Evolutionary conservation across 2,888 invertebrate genomes (phyloP), one percentile per base, ranked within the genome.

Genomic region (Lobophora halterata): DNA sequence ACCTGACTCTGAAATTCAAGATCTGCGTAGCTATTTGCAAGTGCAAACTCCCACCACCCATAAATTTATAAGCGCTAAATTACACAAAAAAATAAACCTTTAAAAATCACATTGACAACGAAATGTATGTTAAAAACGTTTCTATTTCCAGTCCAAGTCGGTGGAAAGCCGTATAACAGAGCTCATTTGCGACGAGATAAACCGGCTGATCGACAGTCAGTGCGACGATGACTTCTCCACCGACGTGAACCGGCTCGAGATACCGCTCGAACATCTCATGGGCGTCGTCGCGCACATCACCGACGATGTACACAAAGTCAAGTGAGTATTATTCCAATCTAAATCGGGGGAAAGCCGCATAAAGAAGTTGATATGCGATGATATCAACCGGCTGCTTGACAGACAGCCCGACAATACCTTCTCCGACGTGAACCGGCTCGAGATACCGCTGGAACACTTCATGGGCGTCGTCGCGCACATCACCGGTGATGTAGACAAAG

Each of bases 321-420:
- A 71, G 86, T 85, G 25, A 76, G 79, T 66, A 3, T 14, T 3
- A 14, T 40, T 55, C n/a, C 45, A 86, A 86, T 39, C 42, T 0
- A 82, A 80, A 55, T 75, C 80, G 0, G 79, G 81, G 2, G 82
- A 86, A n/a, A 48, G 56, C 28, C 74, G 74, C 3, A 79, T 87
- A 11, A 19, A 85, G 4, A 83, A 85, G 14, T 37, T 77, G 13
- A 62, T 87, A 51, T 71, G 74, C 0, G 81, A 82, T 7, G 82
- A 85, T 64, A 78, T 85, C 9, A 79, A 76, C 45, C 55, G 65
- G 1, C 47, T 78, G 27, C 57, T 81, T 5, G 86, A 85, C 40
- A 42, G 33, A 0, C 70, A 76, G 17, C 65, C 49, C 10, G 67
- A 64, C 1, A 69, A 68, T 0, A 65, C 71, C 0, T 47, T 48